Evolutionary conservation across 2,888 invertebrate species (phyloP).

Genomic region (Slavum lentiscoides): DNA sequence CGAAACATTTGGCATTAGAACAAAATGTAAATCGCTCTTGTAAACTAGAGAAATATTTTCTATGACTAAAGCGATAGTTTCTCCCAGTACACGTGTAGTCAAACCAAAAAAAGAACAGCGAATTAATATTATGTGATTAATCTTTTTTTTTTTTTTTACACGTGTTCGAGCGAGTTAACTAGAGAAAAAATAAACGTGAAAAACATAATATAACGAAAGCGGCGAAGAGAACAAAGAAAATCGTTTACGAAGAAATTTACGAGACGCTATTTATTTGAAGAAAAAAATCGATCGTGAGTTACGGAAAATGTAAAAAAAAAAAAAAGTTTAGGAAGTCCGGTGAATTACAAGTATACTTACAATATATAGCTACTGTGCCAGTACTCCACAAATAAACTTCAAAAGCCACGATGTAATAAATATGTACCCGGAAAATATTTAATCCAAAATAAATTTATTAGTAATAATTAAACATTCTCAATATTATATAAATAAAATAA

Average conservation of each 20-base stretch:
- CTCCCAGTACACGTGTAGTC: background rate
- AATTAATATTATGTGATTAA: slow-evolving; percentile 16
- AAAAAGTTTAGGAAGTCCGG: background rate
- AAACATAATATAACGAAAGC: no score
- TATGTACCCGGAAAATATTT: background rate
- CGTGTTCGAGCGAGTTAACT: background rate
- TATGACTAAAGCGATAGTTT: background rate
- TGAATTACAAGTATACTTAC: no score
- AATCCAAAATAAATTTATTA: background rate
- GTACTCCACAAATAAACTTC: background rate
- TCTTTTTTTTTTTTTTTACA: background rate
- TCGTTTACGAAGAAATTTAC: no score
- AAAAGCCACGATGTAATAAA: background rate
- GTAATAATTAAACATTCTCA: no score
- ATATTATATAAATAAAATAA: no score
- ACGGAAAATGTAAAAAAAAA: background rate
- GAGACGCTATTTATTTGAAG: background rate
- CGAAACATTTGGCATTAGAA: slow-evolving; percentile 20
- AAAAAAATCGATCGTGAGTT: background rate
- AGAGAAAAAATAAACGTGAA: no score
- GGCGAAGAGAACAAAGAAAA: no score
- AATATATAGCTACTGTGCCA: background rate
- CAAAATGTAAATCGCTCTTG: slow-evolving; percentile 21
- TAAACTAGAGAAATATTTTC: slow-evolving; percentile 16
- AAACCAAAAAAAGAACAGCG: slow-evolving; percentile 1